Evolutionary conservation across 1,140 invertebrate species (phyloP), one percentile per base, ranked within the genome.

Genomic region (Octopus bimaculoides): DNA sequence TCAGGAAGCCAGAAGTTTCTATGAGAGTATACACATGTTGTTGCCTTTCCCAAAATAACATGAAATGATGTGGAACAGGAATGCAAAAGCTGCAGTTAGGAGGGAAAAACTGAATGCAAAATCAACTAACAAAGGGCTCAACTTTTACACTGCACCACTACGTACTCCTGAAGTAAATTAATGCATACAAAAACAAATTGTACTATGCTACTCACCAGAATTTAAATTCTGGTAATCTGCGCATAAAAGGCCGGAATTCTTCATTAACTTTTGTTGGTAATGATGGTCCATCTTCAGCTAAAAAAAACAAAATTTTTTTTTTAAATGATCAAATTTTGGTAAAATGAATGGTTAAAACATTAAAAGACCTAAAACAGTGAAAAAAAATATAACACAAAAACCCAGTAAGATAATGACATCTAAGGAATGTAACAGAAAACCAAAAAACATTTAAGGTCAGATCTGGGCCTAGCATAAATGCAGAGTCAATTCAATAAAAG

Each of bases 211-310:
- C 87, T 83, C 85, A 93, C 98, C 98, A 99, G 91, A 99, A 99
- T 91, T 99, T 99, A 89, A 99, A 99, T 92, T 99, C 98, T 54
- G 98, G 98, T 88, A 99, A 92, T 86, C 98, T 93, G 84, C 98
- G 92, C 88, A 99, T 99, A 88, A 99, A 99, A 74, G 98, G 98
- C 85, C 97, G 93, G 89, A 99, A 99, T 91, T 99, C 98, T 92
- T 99, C 98, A 88, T 96, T 97, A 53, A 94, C 93, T 89, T 94
- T 94, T 20, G 96, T 99, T 54, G 98, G 98, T 85, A 99, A 93
- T 86, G 95, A 94, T 80, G 97, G 96, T 54, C 96, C 96, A 88
- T 96, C 91, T 80, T 90, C 90, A 87, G 82, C 75, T 82, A 82
- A 74, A 54, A 54, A 71, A 14, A 71, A 71, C 6, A 71, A 71